A percentile compares a stretch with the other conserved stretches of the same genome.
Evolutionary conservation across 2,113 vertebrate genomes (phyloP).

Genomic region (Cottus gobio): DNA sequence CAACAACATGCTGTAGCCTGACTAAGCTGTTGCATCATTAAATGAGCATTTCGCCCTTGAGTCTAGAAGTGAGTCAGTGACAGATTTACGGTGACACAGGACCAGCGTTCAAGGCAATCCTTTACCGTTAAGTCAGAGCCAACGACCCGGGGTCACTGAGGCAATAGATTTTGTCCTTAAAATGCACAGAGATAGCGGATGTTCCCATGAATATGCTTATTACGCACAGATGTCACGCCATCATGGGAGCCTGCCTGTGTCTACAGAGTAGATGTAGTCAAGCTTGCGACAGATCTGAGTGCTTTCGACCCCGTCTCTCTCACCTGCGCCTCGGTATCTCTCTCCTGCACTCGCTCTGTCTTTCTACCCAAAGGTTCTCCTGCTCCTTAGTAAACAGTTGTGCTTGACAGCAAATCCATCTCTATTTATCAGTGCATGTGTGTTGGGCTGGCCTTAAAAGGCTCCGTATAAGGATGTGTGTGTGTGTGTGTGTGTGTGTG

Average conservation of each 20-base stretch:
- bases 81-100: constrained; percentile 48
- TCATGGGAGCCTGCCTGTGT: not conserved
- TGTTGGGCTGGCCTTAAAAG: constrained; percentile 15
- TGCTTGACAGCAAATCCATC: constrained; percentile 67
- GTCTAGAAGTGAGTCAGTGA: constrained; percentile 40
- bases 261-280: constrained; percentile 8
- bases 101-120: constrained; percentile 23
- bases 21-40: constrained; percentile 37
- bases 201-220: not conserved
- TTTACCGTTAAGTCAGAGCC: constrained; percentile 49
- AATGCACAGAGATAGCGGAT: constrained; percentile 13
- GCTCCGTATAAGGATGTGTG: constrained; percentile 8
- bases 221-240: constrained; percentile 13
- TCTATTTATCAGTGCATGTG: constrained; percentile 55
- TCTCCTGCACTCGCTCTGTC: constrained; percentile 6
- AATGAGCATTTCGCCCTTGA: constrained; percentile 28
- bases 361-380: constrained; percentile 39
- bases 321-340: constrained; percentile 16
- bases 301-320: constrained; percentile 12
- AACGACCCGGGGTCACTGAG: constrained; percentile 34
- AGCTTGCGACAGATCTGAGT: constrained; percentile 3
- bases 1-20: not conserved
- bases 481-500: not conserved
- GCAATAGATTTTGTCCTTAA: constrained; percentile 24
- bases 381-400: constrained; percentile 70